Evolutionary conservation across 2,113 vertebrate genomes (phyloP), one percentile per base, ranked within the genome.

Genomic region (Nothobranchius kuhntae): DNA sequence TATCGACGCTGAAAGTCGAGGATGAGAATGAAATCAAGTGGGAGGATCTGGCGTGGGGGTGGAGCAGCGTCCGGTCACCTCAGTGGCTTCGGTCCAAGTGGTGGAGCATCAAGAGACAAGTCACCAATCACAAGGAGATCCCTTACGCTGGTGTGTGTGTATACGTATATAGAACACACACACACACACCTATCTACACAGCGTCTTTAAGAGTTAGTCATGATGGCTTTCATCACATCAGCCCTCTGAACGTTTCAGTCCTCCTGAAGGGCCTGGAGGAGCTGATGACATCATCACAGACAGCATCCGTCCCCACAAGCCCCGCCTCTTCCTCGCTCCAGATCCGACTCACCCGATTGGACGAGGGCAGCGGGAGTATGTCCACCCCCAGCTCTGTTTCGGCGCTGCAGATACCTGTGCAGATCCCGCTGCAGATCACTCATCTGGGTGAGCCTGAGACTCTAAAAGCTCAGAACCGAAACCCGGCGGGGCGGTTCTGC

Each of bases 61-160:
- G 98, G 98, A 98, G 95, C 81, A 98, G 97, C 63, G 98, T 98
- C 40, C 96, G 98, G 14, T 99, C 98, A 38, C 98, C 98, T 1
- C 98, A 99, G 67, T 99, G 98, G 98, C 95, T 99, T 60, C 93
- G 97, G 45, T 99, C 97, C 72, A 99, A 99, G 94, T 99, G 98
- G 98, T 99, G 98, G 98, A 98, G 96, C 80, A 96, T 99, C 89
- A 99, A 99, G 92, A 95, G 97, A 76, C 97, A 98, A 91, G 97
- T 99, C 60, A 91, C 96, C 88, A 99, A 98, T 90, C 97, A 99
- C 92, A 99, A 98, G 86, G 96, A 97, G 44, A 95, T 99, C 78
- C 96, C 96, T 0, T 98, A 98, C 55, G 89, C 60, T 38, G 86
- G 89, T 91, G 40, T 9, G 40, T 11, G 8, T 7, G 2, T 2